phyloP scores from a whole-genome alignment of 1,140 invertebrate genomes.

The Cataglyphis hispanica region DNA sequence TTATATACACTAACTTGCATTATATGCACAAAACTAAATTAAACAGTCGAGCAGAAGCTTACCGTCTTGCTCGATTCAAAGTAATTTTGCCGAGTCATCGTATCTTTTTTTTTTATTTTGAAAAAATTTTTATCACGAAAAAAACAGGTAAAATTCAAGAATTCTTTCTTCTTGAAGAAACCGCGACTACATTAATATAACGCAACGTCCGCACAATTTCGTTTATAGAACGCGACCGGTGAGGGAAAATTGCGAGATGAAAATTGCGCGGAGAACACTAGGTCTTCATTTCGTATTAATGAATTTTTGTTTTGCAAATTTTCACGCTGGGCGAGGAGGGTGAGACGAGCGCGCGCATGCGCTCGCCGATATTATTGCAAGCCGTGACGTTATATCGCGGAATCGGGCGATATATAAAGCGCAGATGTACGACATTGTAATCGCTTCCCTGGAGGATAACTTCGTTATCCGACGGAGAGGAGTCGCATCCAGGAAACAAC shows the following conservation, averaged over 20 bases:
- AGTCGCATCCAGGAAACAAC: slow-evolving; percentile 55
- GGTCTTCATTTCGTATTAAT: slow-evolving; percentile 50
- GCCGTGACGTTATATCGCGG: neutral
- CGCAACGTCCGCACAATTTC: slow-evolving; percentile 20
- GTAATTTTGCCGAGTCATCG: slow-evolving; percentile 69
- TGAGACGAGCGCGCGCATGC: too few relatives aligned
- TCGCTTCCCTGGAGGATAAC: slow-evolving; percentile 50
- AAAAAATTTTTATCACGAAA: neutral
- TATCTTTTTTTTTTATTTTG: slow-evolving; percentile 57
- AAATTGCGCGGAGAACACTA: slow-evolving; percentile 12
- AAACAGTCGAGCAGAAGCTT: slow-evolving; percentile 62
- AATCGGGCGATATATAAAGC: slow-evolving; percentile 46
- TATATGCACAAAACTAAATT: slow-evolving; percentile 63
- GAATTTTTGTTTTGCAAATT: slow-evolving; percentile 38
- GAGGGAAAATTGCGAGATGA: slow-evolving; percentile 17
- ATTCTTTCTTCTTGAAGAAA: slow-evolving; percentile 6
- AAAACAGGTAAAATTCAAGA: neutral
- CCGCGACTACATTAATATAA: neutral
- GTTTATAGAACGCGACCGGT: slow-evolving; percentile 10
- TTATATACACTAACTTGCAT: slow-evolving; percentile 34
- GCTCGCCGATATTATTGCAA: neutral
- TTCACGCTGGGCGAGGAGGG: neutral
- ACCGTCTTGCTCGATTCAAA: slow-evolving; percentile 30
- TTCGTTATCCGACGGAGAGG: slow-evolving; percentile 58
- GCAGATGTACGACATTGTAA: slow-evolving; percentile 53